phyloP scores from a whole-genome alignment of 2,113 vertebrate genomes.

The Solea senegalensis region DNA sequence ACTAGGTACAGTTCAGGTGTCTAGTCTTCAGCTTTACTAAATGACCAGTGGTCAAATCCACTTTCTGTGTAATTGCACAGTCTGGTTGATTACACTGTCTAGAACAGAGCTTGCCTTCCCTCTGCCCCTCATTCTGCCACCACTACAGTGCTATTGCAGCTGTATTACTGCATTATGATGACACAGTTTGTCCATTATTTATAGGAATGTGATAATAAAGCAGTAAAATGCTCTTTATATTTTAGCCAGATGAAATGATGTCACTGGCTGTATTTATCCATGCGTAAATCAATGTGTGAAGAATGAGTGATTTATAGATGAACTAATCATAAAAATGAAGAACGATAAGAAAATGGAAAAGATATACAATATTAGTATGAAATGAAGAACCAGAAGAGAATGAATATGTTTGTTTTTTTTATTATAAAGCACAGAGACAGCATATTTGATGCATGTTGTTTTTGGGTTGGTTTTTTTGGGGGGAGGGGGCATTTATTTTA shows the following conservation, averaged over 20 bases:
- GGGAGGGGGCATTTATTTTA: not conserved
- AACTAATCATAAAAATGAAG: too few relatives aligned
- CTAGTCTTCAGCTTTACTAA: constrained; percentile 79
- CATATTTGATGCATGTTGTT: constrained; percentile 6
- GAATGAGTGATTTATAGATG: too few relatives aligned
- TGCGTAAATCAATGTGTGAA: too few relatives aligned
- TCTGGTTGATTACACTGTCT: constrained; percentile 70
- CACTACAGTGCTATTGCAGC: not conserved
- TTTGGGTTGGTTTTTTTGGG: not conserved
- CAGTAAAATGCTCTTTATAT: too few relatives aligned
- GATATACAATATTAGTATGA: not conserved
- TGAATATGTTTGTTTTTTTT: constrained; percentile 13
- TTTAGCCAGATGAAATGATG: too few relatives aligned
- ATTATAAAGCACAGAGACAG: constrained; percentile 19
- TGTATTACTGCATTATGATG: not conserved
- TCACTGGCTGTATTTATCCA: too few relatives aligned
- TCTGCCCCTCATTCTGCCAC: constrained; percentile 7
- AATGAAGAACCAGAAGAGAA: constrained; percentile 8
- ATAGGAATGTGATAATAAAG: too few relatives aligned
- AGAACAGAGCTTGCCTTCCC: constrained; percentile 31
- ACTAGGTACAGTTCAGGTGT: constrained; percentile 51
- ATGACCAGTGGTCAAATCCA: constrained; percentile 79
- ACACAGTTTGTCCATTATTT: too few relatives aligned
- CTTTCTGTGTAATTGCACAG: constrained; percentile 71
- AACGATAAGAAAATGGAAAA: too few relatives aligned